Percentiles rank a stretch among this genome's conserved stretches.
Conservation (phyloP, 37 sponge, comb jelly and placozoan genomes). For the Hexactinellida sp. region DNA sequence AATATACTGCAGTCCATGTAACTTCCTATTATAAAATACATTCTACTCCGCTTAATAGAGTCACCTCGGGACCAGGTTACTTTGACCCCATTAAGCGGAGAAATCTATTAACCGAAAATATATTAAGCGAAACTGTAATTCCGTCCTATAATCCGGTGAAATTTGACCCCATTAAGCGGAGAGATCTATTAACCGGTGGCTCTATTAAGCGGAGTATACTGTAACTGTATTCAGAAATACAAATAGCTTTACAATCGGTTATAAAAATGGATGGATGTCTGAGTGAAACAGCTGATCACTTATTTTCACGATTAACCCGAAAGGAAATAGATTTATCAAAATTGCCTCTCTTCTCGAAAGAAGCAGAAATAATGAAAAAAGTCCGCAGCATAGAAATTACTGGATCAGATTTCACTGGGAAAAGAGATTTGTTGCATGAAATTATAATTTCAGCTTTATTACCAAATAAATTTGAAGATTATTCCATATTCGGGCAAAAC, state of each 20-base stretch:
- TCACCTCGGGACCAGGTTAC: neutral
- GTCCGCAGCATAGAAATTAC: neutral
- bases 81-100: too few species aligned
- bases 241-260: neutral
- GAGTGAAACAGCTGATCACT: neutral
- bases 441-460: neutral
- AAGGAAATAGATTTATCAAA: neutral
- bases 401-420: neutral
- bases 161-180: too few species aligned
- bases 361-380: neutral
- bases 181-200: too few species aligned
- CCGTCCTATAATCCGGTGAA: too few species aligned
- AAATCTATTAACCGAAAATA: too few species aligned
- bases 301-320: neutral
- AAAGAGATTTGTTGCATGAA: neutral
- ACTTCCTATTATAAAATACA: neutral
- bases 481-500: neutral
- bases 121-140: too few species aligned
- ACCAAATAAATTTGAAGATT: neutral
- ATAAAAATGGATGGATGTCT: neutral
- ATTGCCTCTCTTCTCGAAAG: neutral
- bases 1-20: too few species aligned
- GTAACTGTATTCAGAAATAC: neutral
- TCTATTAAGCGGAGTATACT: neutral
- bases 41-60: neutral